phyloP scores from a whole-genome alignment of 2,888 invertebrate genomes.

The Diabrotica balteata region DNA sequence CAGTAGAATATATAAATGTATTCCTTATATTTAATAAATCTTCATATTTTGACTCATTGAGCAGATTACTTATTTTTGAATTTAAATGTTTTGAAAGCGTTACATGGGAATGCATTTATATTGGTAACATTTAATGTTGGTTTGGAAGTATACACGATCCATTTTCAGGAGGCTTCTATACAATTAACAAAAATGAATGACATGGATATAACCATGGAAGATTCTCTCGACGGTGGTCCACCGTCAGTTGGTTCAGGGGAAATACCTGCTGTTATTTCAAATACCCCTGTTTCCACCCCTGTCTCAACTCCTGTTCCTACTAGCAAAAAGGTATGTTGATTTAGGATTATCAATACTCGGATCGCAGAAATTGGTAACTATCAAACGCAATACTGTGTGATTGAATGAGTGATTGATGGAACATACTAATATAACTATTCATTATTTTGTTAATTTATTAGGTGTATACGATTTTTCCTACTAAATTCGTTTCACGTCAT shows the following conservation, averaged over 20 bases:
- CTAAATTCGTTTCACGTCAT: too few relatives aligned
- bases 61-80: too few relatives aligned
- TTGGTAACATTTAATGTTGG: not conserved
- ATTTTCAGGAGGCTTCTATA: slow-evolving; percentile 49
- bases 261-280: slow-evolving; percentile 61
- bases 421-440: too few relatives aligned
- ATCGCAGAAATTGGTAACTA: too few relatives aligned
- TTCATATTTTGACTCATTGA: too few relatives aligned
- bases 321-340: slow-evolving; percentile 38
- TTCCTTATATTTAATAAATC: not conserved
- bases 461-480: too few relatives aligned
- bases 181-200: slow-evolving; percentile 70
- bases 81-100: too few relatives aligned
- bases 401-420: too few relatives aligned
- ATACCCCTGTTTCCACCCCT: slow-evolving; percentile 56
- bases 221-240: slow-evolving; percentile 81
- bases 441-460: too few relatives aligned
- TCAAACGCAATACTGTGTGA: too few relatives aligned
- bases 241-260: slow-evolving; percentile 85
- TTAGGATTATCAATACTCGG: too few relatives aligned
- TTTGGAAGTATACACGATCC: slow-evolving; percentile 2
- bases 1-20: not conserved
- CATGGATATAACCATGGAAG: slow-evolving; percentile 74
- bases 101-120: too few relatives aligned
- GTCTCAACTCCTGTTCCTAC: slow-evolving; percentile 32